phyloP scores from a whole-genome alignment of 2,797 vertebrate species.

The Clarias pachynema region DNA sequence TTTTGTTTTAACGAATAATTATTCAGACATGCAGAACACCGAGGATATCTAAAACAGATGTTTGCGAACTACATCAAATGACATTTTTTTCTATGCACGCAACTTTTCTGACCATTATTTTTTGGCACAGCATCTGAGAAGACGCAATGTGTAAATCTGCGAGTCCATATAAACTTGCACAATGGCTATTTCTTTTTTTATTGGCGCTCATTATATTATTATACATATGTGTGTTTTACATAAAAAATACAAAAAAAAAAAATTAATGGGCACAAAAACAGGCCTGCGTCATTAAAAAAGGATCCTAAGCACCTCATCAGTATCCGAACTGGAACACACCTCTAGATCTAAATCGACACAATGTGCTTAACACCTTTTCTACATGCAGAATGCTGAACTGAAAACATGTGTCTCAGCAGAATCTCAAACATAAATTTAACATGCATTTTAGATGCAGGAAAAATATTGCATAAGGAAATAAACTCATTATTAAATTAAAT shows the following conservation, averaged over 20 bases:
- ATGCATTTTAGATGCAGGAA: slow-evolving; percentile 20
- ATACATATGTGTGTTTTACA: slow-evolving; percentile 57
- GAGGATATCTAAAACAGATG: slow-evolving; percentile 55
- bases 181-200: slow-evolving; percentile 55
- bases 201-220: slow-evolving; percentile 56
- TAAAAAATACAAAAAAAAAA: not conserved
- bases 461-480: slow-evolving; percentile 6
- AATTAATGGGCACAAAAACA: slow-evolving; percentile 56
- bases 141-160: slow-evolving; percentile 49
- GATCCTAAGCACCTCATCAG: slow-evolving; percentile 69
- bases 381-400: slow-evolving; percentile 61
- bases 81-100: slow-evolving; percentile 35
- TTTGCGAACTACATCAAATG: slow-evolving; percentile 39
- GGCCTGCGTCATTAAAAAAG: slow-evolving; percentile 59
- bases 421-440: slow-evolving; percentile 46
- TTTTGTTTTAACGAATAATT: slow-evolving; percentile 44
- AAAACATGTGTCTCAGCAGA: slow-evolving; percentile 65
- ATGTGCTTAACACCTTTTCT: slow-evolving; percentile 66
- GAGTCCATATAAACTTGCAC: slow-evolving; percentile 51
- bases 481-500: not conserved
- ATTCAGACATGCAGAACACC: slow-evolving; percentile 42
- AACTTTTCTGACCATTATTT: slow-evolving; percentile 48
- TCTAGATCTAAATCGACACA: slow-evolving; percentile 52
- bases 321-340: slow-evolving; percentile 60
- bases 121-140: slow-evolving; percentile 46